These are phyloP conservation scores for Shinisaurus crocodilurus DNA, from an alignment of 2,113 vertebrate species.

Conservation along the genomic window DNA sequence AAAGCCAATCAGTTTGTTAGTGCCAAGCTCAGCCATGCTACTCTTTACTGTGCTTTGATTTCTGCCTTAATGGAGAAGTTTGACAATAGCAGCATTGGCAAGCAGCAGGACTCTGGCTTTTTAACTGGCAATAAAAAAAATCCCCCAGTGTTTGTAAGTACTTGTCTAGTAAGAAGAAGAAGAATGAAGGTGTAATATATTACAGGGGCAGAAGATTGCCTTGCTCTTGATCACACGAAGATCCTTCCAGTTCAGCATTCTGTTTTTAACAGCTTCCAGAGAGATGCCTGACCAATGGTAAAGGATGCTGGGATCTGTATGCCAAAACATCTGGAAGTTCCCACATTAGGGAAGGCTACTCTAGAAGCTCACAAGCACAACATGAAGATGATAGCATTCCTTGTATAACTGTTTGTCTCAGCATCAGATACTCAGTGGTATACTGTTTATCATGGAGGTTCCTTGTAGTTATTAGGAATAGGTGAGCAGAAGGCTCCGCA, in stretches of 20 bases:
- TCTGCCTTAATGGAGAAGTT: background rate
- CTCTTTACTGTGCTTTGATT: slow-evolving; percentile 11
- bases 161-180: slow-evolving; percentile 19
- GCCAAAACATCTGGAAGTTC: background rate
- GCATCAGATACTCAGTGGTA: too few relatives aligned
- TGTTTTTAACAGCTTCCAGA: background rate
- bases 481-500: background rate
- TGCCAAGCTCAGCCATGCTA: background rate
- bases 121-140: slow-evolving; percentile 13
- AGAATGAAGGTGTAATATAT: background rate
- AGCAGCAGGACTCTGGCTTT: slow-evolving; percentile 11
- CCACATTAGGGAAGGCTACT: background rate
- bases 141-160: slow-evolving; percentile 2
- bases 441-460: background rate
- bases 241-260: background rate
- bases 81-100: slow-evolving; percentile 25
- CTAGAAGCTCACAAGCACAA: background rate
- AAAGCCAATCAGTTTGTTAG: background rate
- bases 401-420: too few relatives aligned
- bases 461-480: background rate
- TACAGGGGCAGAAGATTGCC: background rate
- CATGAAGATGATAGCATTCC: background rate
- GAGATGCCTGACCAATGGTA: background rate
- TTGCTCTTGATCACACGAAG: background rate
- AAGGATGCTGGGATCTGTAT: background rate